A percentile compares a stretch with the other conserved stretches of the same genome.
Evolutionary conservation across 1,140 invertebrate species (phyloP).

Genomic region (Brachionus asplanchnoidis): DNA sequence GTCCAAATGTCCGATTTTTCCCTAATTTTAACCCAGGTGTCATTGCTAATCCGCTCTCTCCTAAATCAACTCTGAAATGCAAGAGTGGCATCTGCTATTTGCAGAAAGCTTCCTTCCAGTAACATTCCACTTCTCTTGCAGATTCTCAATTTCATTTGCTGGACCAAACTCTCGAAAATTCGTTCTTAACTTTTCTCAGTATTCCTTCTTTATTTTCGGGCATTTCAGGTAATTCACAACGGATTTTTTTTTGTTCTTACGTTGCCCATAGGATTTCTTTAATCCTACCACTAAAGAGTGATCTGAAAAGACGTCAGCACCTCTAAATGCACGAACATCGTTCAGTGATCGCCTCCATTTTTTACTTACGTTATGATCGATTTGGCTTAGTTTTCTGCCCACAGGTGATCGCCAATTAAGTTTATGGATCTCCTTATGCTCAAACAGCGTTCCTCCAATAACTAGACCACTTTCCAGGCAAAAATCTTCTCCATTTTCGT

Average conservation of each 20-base stretch:
- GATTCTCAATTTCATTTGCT: too few species aligned
- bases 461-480: slow-evolving; percentile 43
- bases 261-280: neutral
- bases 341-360: slow-evolving; percentile 43
- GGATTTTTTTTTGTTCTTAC: neutral
- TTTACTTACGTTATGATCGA: slow-evolving; percentile 35
- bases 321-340: slow-evolving; percentile 42
- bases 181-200: too few species aligned
- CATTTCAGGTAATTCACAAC: neutral
- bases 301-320: slow-evolving; percentile 45
- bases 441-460: slow-evolving; percentile 45
- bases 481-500: slow-evolving; percentile 44
- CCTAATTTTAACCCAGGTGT: too few species aligned
- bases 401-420: slow-evolving; percentile 43
- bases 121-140: too few species aligned
- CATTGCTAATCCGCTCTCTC: too few species aligned
- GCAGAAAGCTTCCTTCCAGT: too few species aligned
- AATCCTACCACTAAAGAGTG: slow-evolving; percentile 41
- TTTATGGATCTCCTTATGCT: slow-evolving; percentile 45
- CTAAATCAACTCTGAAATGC: too few species aligned
- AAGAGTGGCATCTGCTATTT: too few species aligned
- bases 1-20: too few species aligned
- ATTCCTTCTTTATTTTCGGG: too few species aligned
- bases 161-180: too few species aligned
- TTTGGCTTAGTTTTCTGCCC: slow-evolving; percentile 30